phyloP scores from a whole-genome alignment of 1,140 invertebrate species.

The Sipha flava region DNA sequence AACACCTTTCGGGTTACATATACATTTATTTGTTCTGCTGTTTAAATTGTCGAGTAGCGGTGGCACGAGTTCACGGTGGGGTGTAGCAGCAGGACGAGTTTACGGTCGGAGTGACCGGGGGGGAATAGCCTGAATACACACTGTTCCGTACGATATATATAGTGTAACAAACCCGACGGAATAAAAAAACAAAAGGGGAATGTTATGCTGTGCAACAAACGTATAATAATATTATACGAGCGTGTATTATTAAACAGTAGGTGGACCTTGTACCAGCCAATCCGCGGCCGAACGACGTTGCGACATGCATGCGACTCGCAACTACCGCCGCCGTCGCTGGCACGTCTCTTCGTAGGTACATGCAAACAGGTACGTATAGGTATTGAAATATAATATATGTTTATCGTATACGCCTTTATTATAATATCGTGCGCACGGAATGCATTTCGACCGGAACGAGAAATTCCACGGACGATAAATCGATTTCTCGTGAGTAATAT shows the following conservation, averaged over 20 bases:
- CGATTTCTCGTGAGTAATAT: background rate
- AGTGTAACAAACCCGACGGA: background rate
- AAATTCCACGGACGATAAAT: background rate
- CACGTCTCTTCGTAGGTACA: too few relatives aligned
- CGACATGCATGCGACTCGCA: background rate
- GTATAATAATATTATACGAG: background rate
- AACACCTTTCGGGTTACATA: too few relatives aligned
- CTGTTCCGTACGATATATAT: background rate
- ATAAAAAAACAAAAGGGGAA: constrained; percentile 15
- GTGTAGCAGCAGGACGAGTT: background rate
- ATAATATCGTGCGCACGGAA: too few relatives aligned
- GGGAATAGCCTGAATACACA: background rate
- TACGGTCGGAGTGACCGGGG: background rate
- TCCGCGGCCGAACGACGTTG: background rate
- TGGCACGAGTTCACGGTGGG: too few relatives aligned
- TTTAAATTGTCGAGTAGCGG: too few relatives aligned
- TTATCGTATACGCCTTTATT: background rate
- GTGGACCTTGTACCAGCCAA: constrained; percentile 22
- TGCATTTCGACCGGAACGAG: too few relatives aligned
- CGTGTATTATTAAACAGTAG: constrained; percentile 24
- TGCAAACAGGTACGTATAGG: too few relatives aligned
- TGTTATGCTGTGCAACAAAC: background rate
- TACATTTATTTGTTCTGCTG: too few relatives aligned
- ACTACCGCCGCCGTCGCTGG: too few relatives aligned
- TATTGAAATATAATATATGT: background rate